Percentiles rank a stretch among this genome's conserved stretches.
Evolutionary conservation across 2,888 invertebrate species (phyloP).

Genomic region (Sabatieria punctata): DNA sequence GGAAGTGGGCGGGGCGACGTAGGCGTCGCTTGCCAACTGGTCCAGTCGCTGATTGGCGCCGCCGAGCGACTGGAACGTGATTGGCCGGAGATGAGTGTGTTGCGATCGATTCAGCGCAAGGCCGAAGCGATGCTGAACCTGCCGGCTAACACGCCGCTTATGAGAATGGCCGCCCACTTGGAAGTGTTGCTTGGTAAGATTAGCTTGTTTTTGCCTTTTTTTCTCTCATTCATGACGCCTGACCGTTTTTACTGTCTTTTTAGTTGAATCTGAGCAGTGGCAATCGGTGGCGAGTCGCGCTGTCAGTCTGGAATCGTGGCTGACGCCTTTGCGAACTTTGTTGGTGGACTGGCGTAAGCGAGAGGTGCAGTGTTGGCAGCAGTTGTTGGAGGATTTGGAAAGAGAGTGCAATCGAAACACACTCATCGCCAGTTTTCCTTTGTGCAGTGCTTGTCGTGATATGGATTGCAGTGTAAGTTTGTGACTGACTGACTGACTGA

Average conservation of each 20-base stretch:
- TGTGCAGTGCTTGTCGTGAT: too few species aligned
- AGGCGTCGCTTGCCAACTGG: neutral
- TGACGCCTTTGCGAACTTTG: constrained; percentile 55
- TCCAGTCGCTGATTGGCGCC: neutral
- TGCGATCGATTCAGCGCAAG: neutral
- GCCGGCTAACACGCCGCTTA: constrained; percentile 55
- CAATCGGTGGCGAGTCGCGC: constrained; percentile 23
- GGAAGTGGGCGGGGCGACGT: neutral
- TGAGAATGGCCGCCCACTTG: constrained; percentile 70
- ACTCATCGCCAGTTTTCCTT: too few species aligned
- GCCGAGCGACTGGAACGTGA: neutral
- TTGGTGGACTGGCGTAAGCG: constrained; percentile 77
- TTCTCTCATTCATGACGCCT: neutral
- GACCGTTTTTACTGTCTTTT: constrained; percentile 3
- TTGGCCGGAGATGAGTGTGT: constrained; percentile 3
- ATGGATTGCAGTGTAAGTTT: too few species aligned
- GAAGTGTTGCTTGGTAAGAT: constrained; percentile 62
- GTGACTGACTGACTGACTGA: too few species aligned
- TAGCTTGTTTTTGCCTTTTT: neutral
- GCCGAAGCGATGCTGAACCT: neutral
- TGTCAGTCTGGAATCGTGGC: constrained; percentile 54
- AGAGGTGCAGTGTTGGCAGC: constrained; percentile 47
- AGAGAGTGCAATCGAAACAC: too few species aligned
- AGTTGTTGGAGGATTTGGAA: constrained; percentile 30
- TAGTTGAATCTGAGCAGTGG: constrained; percentile 26